Evolutionary conservation across 2,797 vertebrate species (phyloP), one percentile per base, ranked within the genome.

Genomic region (Urosaurus nigricauda): DNA sequence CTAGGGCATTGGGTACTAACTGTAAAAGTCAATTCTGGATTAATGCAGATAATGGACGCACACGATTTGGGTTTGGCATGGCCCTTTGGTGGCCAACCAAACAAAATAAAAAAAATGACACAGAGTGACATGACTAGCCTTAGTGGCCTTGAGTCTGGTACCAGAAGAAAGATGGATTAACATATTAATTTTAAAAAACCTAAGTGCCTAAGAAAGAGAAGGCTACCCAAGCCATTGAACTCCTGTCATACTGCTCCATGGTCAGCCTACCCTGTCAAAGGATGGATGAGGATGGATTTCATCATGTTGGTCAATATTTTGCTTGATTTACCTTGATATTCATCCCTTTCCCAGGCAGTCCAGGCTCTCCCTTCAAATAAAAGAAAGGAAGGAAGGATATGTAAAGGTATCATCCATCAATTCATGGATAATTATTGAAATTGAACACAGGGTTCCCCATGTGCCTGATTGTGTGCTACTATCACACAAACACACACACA

Each of bases 251-350:
- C 3, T 58, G 19, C 81, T 51, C 47, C 63, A 4, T 6, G 47
- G 32, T 19, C 71, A 11, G 24, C 73, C 58, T 1, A 19, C 6
- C n/a, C 32, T 37, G 19, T 6, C 3, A 3, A 6, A 12, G n/a
- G 6, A 35, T 19, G 1, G 16, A 68, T 21, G 29, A 43, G 11
- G 5, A 29, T 47, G 16, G n/a, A n/a, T 85, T 5, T 73, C 17
- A 47, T 81, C 3, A 63, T 60, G 9, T 56, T 0, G 1, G 1
- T 40, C 32, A 40, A 1, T 1, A 24, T 88, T 56, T 53, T 2
- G 16, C 73, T 83, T 84, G 14, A 5, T 79, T 96, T 95, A 99
- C 98, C 98, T 98, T 96, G 95, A 98, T 98, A 87, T 97, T 96
- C 86, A 97, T 43, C 80, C 92, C 93, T 96, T 96, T 98, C 83